Evolutionary conservation across 1,140 invertebrate genomes (phyloP).

Genomic region (Cheumatopsyche charites): DNA sequence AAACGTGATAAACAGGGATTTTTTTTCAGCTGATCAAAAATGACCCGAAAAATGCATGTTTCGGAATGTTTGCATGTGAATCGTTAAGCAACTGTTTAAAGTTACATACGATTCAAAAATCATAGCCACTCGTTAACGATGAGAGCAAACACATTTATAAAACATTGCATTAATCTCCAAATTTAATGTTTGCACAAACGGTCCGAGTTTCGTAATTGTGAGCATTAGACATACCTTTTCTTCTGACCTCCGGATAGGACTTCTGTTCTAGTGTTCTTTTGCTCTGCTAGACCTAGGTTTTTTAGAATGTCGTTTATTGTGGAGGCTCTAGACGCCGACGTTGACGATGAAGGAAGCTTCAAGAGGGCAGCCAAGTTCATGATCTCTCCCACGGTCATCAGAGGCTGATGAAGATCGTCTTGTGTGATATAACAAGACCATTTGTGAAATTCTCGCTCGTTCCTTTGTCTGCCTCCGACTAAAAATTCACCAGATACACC

Average conservation of each 20-base stretch:
- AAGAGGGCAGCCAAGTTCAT: constrained; percentile 84
- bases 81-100: not conserved
- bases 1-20: constrained; percentile 24
- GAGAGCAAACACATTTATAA: too few species aligned
- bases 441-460: constrained; percentile 59
- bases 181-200: too few species aligned
- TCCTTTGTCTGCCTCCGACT: constrained; percentile 56
- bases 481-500: constrained; percentile 63
- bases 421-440: constrained; percentile 87
- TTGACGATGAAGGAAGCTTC: constrained; percentile 65
- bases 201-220: too few species aligned
- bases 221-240: constrained; percentile 59
- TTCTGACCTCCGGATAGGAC: constrained; percentile 77
- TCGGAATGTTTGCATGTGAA: not conserved
- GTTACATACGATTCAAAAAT: not conserved
- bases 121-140: too few species aligned
- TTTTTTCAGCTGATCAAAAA: not conserved
- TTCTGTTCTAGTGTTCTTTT: constrained; percentile 68
- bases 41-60: not conserved
- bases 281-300: constrained; percentile 66
- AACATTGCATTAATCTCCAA: too few species aligned
- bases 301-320: constrained; percentile 62
- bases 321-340: constrained; percentile 49
- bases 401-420: constrained; percentile 80
- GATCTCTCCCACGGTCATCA: constrained; percentile 81